phyloP scores from a whole-genome alignment of 2,797 vertebrate species.

The Capromys pilorides region DNA sequence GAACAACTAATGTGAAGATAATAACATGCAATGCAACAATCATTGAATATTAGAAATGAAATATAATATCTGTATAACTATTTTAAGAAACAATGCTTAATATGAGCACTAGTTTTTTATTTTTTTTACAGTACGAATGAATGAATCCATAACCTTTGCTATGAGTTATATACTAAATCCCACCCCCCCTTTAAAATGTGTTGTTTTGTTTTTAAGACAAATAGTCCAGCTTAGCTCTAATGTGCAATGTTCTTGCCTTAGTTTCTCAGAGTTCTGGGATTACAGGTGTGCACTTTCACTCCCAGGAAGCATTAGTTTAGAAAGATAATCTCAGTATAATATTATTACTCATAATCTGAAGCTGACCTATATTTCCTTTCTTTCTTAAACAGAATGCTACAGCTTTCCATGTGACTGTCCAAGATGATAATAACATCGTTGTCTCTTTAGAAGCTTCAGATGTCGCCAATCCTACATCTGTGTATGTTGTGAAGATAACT shows the following conservation, averaged over 20 bases:
- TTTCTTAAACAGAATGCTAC: conserved; percentile 84
- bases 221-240: not conserved
- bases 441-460: conserved; percentile 91
- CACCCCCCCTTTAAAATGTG: not conserved
- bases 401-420: conserved; percentile 89
- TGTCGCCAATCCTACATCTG: conserved; percentile 87
- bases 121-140: not conserved
- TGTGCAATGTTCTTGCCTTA: not conserved
- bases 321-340: not conserved
- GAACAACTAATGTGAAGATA: too few species aligned
- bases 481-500: conserved; percentile 92
- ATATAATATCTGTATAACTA: not conserved
- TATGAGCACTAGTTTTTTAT: not conserved
- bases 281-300: not conserved
- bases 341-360: not conserved
- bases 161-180: not conserved
- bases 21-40: too few species aligned
- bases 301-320: not conserved
- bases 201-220: not conserved
- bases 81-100: not conserved
- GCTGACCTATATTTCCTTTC: conserved; percentile 59
- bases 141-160: not conserved
- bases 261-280: not conserved
- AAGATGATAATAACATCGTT: conserved; percentile 87
- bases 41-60: too few species aligned